These are phyloP conservation scores for Lepidonotus clava DNA, from an alignment of 2,888 invertebrate genomes.

Conservation along the genomic window DNA sequence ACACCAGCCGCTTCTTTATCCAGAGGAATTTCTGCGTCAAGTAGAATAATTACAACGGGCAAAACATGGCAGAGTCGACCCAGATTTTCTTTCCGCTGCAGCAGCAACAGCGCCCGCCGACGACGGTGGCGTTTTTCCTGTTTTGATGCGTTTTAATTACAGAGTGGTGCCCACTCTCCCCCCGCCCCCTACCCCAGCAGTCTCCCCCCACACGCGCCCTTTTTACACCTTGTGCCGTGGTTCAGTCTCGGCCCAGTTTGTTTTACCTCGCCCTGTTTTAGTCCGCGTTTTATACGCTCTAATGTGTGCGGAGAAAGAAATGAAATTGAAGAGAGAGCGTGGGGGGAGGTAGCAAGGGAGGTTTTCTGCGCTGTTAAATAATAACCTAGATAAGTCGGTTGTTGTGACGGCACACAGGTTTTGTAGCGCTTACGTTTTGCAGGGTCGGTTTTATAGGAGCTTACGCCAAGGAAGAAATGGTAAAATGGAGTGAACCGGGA, in stretches of 20 bases:
- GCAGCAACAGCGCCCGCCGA: neutral
- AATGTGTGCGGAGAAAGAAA: neutral
- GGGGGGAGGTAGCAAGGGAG: neutral
- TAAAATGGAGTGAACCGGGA: constrained; percentile 6
- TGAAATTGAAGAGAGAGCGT: neutral
- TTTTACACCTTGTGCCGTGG: constrained; percentile 9
- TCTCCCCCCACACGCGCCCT: neutral
- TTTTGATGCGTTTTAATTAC: constrained; percentile 31
- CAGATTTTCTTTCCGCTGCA: neutral
- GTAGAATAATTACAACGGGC: constrained; percentile 10
- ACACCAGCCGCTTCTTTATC: neutral
- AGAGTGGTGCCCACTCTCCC: neutral
- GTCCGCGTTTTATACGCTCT: neutral
- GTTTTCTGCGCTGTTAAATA: neutral
- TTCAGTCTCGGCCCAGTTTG: neutral
- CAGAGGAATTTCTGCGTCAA: constrained; percentile 6
- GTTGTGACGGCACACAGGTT: neutral
- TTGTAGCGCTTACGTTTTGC: neutral
- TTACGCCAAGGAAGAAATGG: neutral
- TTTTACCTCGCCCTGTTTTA: neutral
- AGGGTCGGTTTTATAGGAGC: neutral
- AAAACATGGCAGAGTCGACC: neutral
- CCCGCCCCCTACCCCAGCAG: neutral
- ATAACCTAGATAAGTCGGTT: constrained; percentile 10
- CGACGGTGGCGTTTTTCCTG: neutral